A percentile compares a stretch with the other conserved stretches of the same genome.
Evolutionary conservation across 2,113 vertebrate species (phyloP).

Genomic region (Siniperca chuatsi): DNA sequence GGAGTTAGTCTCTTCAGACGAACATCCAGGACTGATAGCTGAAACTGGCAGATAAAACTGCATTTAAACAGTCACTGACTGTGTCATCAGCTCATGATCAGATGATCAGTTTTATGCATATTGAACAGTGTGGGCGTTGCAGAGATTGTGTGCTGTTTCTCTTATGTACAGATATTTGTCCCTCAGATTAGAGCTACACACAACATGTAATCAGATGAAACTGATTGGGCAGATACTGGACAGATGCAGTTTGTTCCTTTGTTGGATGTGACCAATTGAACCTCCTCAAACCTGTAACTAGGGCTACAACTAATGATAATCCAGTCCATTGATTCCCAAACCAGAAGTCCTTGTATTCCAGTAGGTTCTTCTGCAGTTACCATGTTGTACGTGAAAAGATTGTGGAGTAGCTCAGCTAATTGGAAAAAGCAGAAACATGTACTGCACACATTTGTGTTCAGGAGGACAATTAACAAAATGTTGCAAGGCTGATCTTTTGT

Average conservation of each 20-base stretch:
- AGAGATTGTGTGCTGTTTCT: background rate
- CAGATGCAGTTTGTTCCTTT: background rate
- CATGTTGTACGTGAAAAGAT: background rate
- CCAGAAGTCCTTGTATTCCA: background rate
- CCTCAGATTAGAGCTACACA: background rate
- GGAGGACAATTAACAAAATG: background rate
- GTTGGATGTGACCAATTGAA: background rate
- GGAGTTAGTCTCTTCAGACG: background rate
- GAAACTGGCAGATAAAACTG: slow-evolving; percentile 31
- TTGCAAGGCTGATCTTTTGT: background rate
- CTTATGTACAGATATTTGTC: background rate
- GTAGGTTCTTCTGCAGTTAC: background rate
- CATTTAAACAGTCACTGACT: background rate
- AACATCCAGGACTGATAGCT: background rate
- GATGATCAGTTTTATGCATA: slow-evolving; percentile 15
- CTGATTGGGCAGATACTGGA: background rate
- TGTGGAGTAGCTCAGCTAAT: background rate
- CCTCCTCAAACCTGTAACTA: background rate
- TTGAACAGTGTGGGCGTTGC: background rate
- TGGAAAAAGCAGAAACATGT: background rate
- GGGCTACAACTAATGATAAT: background rate
- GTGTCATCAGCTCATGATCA: slow-evolving; percentile 27
- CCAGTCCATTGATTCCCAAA: background rate
- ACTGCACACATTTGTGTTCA: too few species aligned
- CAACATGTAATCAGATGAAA: background rate